Percentiles rank a stretch among this genome's conserved stretches.
Evolutionary conservation across 2,888 invertebrate genomes (phyloP).

Genomic region (Proisotoma minuta): DNA sequence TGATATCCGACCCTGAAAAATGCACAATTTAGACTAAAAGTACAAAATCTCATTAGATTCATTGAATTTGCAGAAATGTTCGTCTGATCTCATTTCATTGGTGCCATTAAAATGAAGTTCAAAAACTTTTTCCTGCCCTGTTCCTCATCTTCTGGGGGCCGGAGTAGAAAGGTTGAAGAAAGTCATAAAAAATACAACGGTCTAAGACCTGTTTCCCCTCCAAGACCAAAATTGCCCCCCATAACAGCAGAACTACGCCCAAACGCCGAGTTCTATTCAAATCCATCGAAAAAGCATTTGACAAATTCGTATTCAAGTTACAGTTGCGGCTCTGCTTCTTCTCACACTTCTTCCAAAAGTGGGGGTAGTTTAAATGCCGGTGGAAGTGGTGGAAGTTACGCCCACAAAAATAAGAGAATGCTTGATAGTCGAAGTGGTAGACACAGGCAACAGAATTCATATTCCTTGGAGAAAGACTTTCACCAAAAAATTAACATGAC

Average conservation of each 20-base stretch:
- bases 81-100: neutral
- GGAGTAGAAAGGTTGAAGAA: slow-evolving; percentile 37
- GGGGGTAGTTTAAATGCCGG: slow-evolving; percentile 3
- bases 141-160: slow-evolving; percentile 35
- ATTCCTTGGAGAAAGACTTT: neutral
- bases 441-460: neutral
- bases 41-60: neutral
- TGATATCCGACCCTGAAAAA: no score
- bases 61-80: neutral
- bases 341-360: slow-evolving; percentile 9
- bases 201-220: slow-evolving; percentile 15
- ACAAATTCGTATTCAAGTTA: slow-evolving; percentile 23
- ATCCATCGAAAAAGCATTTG: slow-evolving; percentile 25
- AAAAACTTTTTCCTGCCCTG: slow-evolving; percentile 44
- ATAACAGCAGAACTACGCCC: neutral
- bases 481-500: neutral
- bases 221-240: slow-evolving; percentile 8
- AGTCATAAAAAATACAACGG: slow-evolving; percentile 29
- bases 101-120: slow-evolving; percentile 32
- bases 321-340: slow-evolving; percentile 4
- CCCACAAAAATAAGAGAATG: slow-evolving; percentile 16
- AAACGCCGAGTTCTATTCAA: neutral
- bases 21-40: no score
- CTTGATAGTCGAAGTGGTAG: slow-evolving; percentile 22
- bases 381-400: slow-evolving; percentile 13